Evolutionary conservation across 2,113 vertebrate species (phyloP).

Genomic region (Ceyx margarethae): DNA sequence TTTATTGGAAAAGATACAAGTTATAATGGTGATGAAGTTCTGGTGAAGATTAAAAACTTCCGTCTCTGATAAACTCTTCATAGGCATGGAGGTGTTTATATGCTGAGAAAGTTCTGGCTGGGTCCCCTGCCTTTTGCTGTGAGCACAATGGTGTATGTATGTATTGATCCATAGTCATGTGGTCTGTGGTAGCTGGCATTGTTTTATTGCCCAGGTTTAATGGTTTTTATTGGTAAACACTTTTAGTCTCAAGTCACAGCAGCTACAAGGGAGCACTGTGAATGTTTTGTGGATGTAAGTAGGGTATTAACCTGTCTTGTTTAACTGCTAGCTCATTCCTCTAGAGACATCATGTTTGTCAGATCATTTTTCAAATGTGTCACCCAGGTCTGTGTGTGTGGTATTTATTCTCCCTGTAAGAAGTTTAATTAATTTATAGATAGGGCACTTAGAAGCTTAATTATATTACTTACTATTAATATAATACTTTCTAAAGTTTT

Average conservation of each 20-base stretch:
- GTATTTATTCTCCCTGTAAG: slow-evolving; percentile 51
- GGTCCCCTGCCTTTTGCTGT: background rate
- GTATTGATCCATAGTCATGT: background rate
- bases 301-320: slow-evolving; percentile 67
- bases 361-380: slow-evolving; percentile 70
- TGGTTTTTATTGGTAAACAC: slow-evolving; percentile 56
- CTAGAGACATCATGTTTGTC: slow-evolving; percentile 68
- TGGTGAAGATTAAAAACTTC: background rate
- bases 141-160: background rate
- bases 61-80: background rate
- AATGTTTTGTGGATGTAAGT: slow-evolving; percentile 36
- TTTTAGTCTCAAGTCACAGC: slow-evolving; percentile 48
- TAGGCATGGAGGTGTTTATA: background rate
- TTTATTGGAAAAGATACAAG: background rate
- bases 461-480: background rate
- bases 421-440: slow-evolving; percentile 39
- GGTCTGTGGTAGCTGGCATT: slow-evolving; percentile 12
- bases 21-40: background rate
- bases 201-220: slow-evolving; percentile 59
- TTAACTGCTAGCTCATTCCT: slow-evolving; percentile 59
- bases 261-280: background rate
- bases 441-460: background rate
- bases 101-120: background rate
- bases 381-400: background rate
- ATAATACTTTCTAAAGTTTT: background rate